Base-by-base conservation (phyloP, 2,797 vertebrate species). In the Micrastur ruficollis region DNA sequence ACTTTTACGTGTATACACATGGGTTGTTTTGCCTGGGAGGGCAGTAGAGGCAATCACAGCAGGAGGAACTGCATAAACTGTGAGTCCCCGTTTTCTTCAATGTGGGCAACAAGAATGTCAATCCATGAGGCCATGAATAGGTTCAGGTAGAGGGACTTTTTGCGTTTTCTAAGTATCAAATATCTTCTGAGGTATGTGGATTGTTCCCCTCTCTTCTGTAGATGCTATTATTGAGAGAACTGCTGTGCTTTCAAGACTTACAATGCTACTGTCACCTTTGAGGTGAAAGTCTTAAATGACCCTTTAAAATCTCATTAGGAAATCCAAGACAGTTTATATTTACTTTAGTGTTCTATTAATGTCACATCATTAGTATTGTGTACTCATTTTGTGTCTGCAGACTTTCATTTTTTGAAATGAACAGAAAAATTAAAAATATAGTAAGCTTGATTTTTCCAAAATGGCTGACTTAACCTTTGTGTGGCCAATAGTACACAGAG, bases 1-100 rank as follows among this genome's bases (percentile, higher is more conserved):
- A 14, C 42, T 61, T 63, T 2, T 7, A 15, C 0, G 0, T 8
- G 12, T 21, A 8, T 46, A 4, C 53, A 58, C 50, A 1, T 3
- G 12, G 27, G 12, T 14, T 59, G 6, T 59, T 88, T 81, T 70
- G 36, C 44, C 40, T 67, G 72, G 47, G 22, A 83, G 22, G 14
- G 47, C 27, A 32, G 20, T 12, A 61, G 58, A 46, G n/a, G 40
- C 27, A 49, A 3, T 58, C 34, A 44, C 1, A 1, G 52, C 44
- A 44, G 32, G 49, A 71, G 14, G 8, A 74, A 18, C 4, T 65
- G 16, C 22, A 9, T 49, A 67, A 93, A 58, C 31, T 0, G 0
- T 2, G 6, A 78, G 26, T 75, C 7, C 44, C 27, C 5, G 4
- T 85, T 75, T 80, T 56, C 53, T 68, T 58, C 11, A 1, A 11